These are phyloP conservation scores for Numida meleagris DNA, from an alignment of 2,113 vertebrate genomes.

Conservation along the genomic window DNA sequence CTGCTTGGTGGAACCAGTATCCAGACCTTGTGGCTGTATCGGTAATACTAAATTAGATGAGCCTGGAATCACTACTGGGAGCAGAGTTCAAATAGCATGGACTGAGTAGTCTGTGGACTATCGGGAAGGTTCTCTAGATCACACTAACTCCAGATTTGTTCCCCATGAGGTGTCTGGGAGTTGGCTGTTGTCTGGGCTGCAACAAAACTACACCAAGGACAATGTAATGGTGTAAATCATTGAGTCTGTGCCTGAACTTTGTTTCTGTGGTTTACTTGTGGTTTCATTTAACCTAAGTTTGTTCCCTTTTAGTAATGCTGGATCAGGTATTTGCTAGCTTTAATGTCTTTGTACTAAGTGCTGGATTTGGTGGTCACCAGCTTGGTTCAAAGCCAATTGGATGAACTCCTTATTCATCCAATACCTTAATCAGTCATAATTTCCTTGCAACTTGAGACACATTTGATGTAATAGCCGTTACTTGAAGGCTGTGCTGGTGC, in stretches of 20 bases:
- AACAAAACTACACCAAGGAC: neutral
- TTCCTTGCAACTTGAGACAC: neutral
- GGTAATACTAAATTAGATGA: neutral
- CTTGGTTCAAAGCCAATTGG: neutral
- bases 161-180: neutral
- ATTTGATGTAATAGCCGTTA: neutral
- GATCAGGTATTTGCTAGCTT: neutral
- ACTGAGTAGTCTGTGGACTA: neutral
- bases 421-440: neutral
- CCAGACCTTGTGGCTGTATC: neutral
- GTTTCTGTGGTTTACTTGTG: neutral
- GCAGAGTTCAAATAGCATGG: neutral
- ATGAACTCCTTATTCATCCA: neutral
- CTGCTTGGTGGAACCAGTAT: neutral
- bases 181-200: neutral
- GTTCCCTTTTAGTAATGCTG: neutral
- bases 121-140: neutral
- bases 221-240: neutral
- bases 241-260: neutral
- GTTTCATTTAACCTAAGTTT: neutral
- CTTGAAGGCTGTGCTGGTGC: neutral
- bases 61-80: neutral
- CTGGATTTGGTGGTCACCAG: neutral
- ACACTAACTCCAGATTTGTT: neutral
- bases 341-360: neutral